Percentiles rank a stretch among this genome's conserved stretches.
Conservation (phyloP, 2,113 vertebrate species). For the human (Homo sapiens) region GRCh38 chr16:88538001-88538500, state of each 20-base stretch:
- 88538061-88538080: no score
- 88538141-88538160: neutral
- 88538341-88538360: no score
- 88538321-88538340: no score
- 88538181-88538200: neutral
- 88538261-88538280: neutral
- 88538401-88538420: neutral
- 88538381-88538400: no score
- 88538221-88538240: rapidly evolving
- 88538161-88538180: rapidly evolving
- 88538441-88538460: neutral
- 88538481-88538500: no score
- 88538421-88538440: neutral
- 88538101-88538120: no score
- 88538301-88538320: rapidly evolving
- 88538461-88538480: neutral
- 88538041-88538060: no score
- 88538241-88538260: rapidly evolving
- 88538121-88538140: no score
- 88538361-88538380: neutral
- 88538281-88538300: rapidly evolving
- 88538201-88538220: neutral
- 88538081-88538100: no score
- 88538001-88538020: no score
- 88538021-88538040: no score